Evolutionary conservation across 2,888 invertebrate species (phyloP), one percentile per base, ranked within the genome.

Genomic region (Lamproptera curius): DNA sequence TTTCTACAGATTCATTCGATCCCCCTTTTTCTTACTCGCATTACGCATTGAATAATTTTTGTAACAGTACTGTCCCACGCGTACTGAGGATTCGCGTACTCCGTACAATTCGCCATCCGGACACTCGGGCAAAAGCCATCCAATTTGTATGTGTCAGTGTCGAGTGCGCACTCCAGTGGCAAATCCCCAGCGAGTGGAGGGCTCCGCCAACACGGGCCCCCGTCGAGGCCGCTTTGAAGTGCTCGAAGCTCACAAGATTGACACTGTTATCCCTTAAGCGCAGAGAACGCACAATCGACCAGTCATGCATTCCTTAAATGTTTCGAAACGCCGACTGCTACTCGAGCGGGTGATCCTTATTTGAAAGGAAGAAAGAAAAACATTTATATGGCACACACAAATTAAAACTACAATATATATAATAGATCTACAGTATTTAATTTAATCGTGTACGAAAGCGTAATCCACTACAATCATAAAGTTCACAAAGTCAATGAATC

Each of bases 241-340:
- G 34, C 49, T 50, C 53, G 50, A 53, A 50, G 51, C 53, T 42
- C 40, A 34, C 37, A 14, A 34, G 16, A 26, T 26, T 49, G 43
- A 49, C 43, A 39, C 42, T 34, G 33, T 48, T 48, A 42, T 42
- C 42, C 38, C 42, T 26, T 34, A 34, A 48, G 42, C 42, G 38
- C n/a, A 10, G 33, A 31, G 38, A 42, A 31, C 20, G 13, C 16
- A 42, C 38, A 16, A 34, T 17, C 14, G 17, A 38, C 38, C 42
- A 42, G 38, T 48, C 48, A 42, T 31, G 38, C 10, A 38, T 42
- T 34, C 42, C 26, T 38, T 13, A 42, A 37, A 36, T 36, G 38
- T 37, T 8, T 42, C 17, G 31, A 37, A 31, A 28, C 23, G 17
- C 31, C 16, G n/a, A 45, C 15, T 10, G 14, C 14, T 20, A 13